Percentiles rank a stretch among this genome's conserved stretches.
Evolutionary conservation across 2,797 vertebrate species (phyloP).

Genomic region (Myoxocephalus aenaeus): DNA sequence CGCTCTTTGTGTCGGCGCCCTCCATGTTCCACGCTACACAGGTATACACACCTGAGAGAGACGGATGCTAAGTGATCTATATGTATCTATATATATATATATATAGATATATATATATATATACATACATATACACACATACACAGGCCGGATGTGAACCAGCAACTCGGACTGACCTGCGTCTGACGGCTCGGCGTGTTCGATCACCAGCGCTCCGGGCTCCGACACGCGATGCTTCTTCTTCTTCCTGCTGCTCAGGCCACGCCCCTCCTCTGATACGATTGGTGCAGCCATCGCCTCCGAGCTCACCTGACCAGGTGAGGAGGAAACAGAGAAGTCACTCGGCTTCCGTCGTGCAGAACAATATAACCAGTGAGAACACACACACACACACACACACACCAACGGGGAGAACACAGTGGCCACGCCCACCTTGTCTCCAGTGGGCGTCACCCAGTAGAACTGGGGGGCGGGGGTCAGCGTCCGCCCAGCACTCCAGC

Average conservation of each 20-base stretch:
- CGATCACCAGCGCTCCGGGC: slow-evolving; percentile 83
- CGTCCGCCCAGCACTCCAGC: slow-evolving; percentile 85
- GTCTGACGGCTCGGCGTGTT: slow-evolving; percentile 78
- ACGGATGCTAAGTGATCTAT: not conserved
- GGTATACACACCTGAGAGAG: slow-evolving; percentile 80
- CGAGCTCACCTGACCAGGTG: slow-evolving; percentile 74
- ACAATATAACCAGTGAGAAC: not conserved
- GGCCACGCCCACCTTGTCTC: slow-evolving; percentile 79
- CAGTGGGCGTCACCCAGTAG: slow-evolving; percentile 87
- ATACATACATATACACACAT: too few species aligned
- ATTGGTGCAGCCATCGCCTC: slow-evolving; percentile 69
- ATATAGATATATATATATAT: too few species aligned
- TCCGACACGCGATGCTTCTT: slow-evolving; percentile 79
- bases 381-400: too few species aligned
- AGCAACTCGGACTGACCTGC: slow-evolving; percentile 66
- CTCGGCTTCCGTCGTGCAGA: not conserved
- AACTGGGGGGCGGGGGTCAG: slow-evolving; percentile 87
- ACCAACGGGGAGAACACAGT: too few species aligned
- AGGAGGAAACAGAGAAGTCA: not conserved
- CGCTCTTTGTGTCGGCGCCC: slow-evolving; percentile 84
- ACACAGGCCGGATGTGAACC: not conserved
- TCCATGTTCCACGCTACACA: slow-evolving; percentile 87
- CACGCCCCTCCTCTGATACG: slow-evolving; percentile 65
- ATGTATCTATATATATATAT: too few species aligned
- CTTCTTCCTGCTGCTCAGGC: slow-evolving; percentile 44